A percentile compares a stretch with the other conserved stretches of the same genome.
Evolutionary conservation across 2,797 vertebrate species (phyloP).

Genomic region (Calcarius lapponicus): DNA sequence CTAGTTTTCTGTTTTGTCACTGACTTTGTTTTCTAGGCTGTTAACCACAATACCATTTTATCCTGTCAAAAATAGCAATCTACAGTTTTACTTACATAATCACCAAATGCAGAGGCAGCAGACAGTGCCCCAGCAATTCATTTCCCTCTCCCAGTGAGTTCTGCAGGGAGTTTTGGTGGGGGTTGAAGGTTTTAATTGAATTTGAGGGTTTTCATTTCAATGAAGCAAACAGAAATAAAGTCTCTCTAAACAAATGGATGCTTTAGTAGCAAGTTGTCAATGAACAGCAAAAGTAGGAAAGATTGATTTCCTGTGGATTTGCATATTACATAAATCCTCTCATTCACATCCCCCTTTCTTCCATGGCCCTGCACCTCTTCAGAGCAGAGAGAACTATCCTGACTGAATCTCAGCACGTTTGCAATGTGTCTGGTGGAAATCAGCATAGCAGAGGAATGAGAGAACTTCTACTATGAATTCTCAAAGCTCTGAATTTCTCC

Average conservation of each 20-base stretch:
- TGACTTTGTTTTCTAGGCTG: conserved; percentile 56
- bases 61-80: conserved; percentile 54
- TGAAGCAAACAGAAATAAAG: conserved; percentile 13
- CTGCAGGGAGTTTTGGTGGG: not conserved
- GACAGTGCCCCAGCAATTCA: conserved; percentile 28
- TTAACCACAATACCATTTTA: conserved; percentile 55
- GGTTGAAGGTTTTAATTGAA: conserved; percentile 18
- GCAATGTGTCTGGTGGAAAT: not conserved
- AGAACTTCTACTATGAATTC: not conserved
- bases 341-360: not conserved
- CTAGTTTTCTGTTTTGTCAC: not conserved
- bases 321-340: not conserved
- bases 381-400: not conserved
- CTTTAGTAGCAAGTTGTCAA: not conserved
- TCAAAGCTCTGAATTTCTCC: not conserved
- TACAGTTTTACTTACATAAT: conserved; percentile 58
- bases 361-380: not conserved
- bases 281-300: not conserved
- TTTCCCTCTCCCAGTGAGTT: not conserved
- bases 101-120: conserved; percentile 53
- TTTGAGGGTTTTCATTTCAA: not conserved
- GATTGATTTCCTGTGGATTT: not conserved
- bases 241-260: not conserved
- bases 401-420: not conserved
- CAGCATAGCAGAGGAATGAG: not conserved